Evolutionary conservation across 2,113 vertebrate genomes (phyloP).

Genomic region (Ceratotherium simum): DNA sequence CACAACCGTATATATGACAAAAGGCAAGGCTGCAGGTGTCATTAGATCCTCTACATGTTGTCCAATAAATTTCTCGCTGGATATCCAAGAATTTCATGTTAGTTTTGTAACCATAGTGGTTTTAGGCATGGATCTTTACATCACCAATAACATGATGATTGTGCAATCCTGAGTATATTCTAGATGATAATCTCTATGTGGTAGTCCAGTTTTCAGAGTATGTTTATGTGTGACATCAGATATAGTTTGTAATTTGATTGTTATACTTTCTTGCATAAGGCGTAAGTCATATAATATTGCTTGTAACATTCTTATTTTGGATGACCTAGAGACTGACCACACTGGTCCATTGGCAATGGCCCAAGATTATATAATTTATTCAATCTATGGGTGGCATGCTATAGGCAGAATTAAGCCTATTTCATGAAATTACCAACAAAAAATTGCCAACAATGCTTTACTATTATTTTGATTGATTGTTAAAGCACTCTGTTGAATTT

Average conservation of each 20-base stretch:
- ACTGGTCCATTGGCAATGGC: background rate
- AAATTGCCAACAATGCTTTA: background rate
- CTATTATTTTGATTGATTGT: background rate
- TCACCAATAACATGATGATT: background rate
- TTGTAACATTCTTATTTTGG: background rate
- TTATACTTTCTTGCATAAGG: background rate
- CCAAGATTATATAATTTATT: background rate
- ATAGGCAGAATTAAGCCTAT: background rate
- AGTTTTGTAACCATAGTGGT: background rate
- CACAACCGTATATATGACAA: background rate
- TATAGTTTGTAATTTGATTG: background rate
- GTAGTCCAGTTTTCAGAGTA: background rate
- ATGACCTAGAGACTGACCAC: background rate
- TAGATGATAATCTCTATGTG: background rate
- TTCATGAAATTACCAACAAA: background rate
- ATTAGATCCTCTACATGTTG: background rate
- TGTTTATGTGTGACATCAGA: background rate
- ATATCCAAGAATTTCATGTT: background rate
- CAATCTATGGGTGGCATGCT: background rate
- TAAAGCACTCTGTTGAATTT: background rate
- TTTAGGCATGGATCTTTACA: background rate
- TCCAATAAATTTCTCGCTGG: background rate
- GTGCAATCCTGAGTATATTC: background rate
- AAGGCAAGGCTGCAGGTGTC: background rate
- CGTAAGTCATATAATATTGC: background rate